These are phyloP conservation scores for Resseliella maxima DNA, from an alignment of 2,888 invertebrate genomes.

Conservation along the genomic window DNA sequence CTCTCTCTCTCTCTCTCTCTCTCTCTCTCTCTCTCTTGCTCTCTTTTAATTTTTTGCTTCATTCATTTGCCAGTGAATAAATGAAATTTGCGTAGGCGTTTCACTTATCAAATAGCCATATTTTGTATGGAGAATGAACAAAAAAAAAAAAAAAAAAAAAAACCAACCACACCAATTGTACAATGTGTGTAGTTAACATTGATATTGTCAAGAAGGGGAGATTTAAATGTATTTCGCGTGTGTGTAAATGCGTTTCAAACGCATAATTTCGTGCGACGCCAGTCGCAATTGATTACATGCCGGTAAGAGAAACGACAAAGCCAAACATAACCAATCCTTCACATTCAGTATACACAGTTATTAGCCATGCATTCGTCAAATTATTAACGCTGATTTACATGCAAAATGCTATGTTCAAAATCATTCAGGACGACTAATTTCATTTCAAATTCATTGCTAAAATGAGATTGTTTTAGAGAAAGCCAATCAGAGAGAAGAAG, in stretches of 20 bases:
- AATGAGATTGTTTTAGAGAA: too few relatives aligned
- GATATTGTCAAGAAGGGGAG: not conserved
- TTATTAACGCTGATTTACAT: conserved; percentile 36
- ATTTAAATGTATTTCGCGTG: not conserved
- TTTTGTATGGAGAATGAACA: not conserved
- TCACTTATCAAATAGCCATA: conserved; percentile 27
- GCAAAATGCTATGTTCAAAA: not conserved
- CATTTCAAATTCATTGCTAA: not conserved
- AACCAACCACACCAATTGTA: not conserved
- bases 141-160: not conserved
- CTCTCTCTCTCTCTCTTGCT: too few relatives aligned
- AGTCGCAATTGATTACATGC: conserved; percentile 21
- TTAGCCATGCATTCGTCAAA: not conserved
- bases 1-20: too few relatives aligned
- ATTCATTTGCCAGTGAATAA: conserved; percentile 13
- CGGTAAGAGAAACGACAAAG: not conserved
- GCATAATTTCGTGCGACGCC: conserved; percentile 43
- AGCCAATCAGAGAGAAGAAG: too few relatives aligned
- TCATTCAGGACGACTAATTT: not conserved
- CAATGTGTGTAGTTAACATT: not conserved
- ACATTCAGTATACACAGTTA: not conserved
- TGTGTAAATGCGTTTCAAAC: conserved; percentile 25
- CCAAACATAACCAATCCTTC: not conserved
- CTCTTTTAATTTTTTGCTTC: not conserved
- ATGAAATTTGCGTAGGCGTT: conserved; percentile 38